Evolutionary conservation across 2,888 invertebrate species (phyloP), one percentile per base, ranked within the genome.

Genomic region (Sympetrum striolatum): DNA sequence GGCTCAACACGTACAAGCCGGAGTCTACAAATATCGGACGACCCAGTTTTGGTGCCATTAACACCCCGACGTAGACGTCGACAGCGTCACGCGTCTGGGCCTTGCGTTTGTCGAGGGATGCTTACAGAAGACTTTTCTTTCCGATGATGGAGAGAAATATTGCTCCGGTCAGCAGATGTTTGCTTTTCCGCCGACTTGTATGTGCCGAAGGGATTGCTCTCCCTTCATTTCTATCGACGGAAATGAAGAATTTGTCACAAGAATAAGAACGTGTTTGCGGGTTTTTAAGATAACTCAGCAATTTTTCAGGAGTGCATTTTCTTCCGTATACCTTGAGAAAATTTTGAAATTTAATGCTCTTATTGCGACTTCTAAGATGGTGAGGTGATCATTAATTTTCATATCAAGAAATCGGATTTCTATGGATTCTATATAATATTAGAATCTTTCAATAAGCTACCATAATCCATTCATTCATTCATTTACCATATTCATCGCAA

Each of bases 31-130:
- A 86, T 86, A 86, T 86, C 86, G 37, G 86, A 86, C 86, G 86
- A 86, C 86, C 86, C 37, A 86, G 86, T 86, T 86, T 86, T 60
- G 37, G 86, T 86, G 86, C 86, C 86, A 86, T 86, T 86, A 86
- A 86, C 86, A 86, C 86, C 37, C 73, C 86, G 86, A 58, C 86
- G 37, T 60, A 58, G 64, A 86, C 82, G 60, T 64, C 82, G 53
- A 82, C 82, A 82, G 22, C 58, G 82, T 82, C 82, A 82, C 82
- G 82, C 82, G 48, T 35, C 60, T 37, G 35, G 82, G 31, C 22
- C 82, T 82, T 53, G 25, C 73, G 31, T 25, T 73, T 58, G 82
- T 60, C 86, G 86, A 37, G 35, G 37, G 53, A 53, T 53, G 53
- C 18, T 18, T 53, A 0, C 18, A 39, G 64, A 60, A 14, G 86